Conservation (phyloP, 1,140 invertebrate species). For the Procambarus clarkii region DNA sequence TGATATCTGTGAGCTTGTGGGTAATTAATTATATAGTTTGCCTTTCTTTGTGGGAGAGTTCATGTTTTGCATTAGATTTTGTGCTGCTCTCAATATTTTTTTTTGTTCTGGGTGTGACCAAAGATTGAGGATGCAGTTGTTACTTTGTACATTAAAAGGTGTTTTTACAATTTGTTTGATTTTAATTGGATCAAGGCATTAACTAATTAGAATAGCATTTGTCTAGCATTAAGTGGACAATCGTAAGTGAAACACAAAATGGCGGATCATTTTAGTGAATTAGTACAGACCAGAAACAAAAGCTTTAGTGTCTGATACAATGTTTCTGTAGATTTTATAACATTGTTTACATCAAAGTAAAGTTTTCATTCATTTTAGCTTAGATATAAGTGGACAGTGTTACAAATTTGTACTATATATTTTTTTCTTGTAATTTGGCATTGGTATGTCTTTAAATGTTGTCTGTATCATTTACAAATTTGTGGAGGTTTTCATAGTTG, state of each 20-base stretch:
- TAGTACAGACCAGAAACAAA: conserved; percentile 25
- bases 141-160: conserved; percentile 1
- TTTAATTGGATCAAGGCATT: conserved; percentile 61
- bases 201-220: conserved; percentile 64
- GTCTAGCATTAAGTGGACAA: conserved; percentile 53
- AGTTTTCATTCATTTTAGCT: not conserved
- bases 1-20: conserved; percentile 37
- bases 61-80: not conserved
- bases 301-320: not conserved
- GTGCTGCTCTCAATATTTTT: conserved; percentile 24
- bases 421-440: not conserved
- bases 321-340: conserved; percentile 9
- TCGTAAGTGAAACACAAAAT: conserved; percentile 60
- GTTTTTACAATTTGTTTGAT: conserved; percentile 5
- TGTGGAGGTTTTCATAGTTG: not conserved
- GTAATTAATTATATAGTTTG: conserved; percentile 17
- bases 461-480: not conserved
- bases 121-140: conserved; percentile 59
- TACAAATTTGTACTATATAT: not conserved
- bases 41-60: conserved; percentile 17
- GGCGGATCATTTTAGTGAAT: conserved; percentile 24
- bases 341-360: not conserved
- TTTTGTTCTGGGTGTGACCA: conserved; percentile 52
- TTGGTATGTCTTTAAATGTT: conserved; percentile 14
- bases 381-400: conserved; percentile 2